phyloP scores from a whole-genome alignment of 2,113 vertebrate genomes.

The Spea bombifrons region DNA sequence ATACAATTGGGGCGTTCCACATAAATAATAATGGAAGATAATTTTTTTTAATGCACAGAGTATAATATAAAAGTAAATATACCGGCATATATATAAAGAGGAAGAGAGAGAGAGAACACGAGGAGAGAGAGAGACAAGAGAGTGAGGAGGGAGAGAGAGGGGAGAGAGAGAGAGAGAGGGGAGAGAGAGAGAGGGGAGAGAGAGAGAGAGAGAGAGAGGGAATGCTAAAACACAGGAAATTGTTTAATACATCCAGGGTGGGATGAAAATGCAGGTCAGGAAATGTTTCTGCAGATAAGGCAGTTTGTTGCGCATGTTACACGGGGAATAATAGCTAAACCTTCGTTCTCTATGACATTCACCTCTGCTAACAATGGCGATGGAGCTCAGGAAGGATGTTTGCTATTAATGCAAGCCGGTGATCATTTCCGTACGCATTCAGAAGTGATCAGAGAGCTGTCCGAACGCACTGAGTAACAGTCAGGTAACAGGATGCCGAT shows the following conservation, averaged over 20 bases:
- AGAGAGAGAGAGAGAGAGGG: conserved; percentile 49
- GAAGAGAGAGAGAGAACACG: no score
- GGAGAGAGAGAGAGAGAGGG: no score
- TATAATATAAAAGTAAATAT: no score
- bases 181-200: background rate
- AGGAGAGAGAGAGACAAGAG: no score
- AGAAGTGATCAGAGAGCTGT: conserved; percentile 36
- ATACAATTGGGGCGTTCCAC: no score
- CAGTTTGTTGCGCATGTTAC: conserved; percentile 7
- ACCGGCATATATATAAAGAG: no score
- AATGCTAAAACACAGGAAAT: conserved; percentile 46
- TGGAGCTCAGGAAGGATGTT: conserved; percentile 40
- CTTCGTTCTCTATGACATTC: background rate
- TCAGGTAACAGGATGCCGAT: conserved; percentile 40
- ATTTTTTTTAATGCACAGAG: no score
- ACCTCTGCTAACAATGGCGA: background rate
- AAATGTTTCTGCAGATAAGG: conserved; percentile 49
- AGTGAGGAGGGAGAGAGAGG: no score
- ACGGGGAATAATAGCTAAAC: background rate
- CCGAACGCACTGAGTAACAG: conserved; percentile 21
- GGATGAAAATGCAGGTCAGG: conserved; percentile 39
- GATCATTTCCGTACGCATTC: conserved; percentile 31
- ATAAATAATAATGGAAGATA: no score
- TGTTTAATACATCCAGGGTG: conserved; percentile 24
- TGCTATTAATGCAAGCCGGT: conserved; percentile 34